phyloP scores from a whole-genome alignment of 2,797 vertebrate genomes.

The Manis pentadactyla region DNA sequence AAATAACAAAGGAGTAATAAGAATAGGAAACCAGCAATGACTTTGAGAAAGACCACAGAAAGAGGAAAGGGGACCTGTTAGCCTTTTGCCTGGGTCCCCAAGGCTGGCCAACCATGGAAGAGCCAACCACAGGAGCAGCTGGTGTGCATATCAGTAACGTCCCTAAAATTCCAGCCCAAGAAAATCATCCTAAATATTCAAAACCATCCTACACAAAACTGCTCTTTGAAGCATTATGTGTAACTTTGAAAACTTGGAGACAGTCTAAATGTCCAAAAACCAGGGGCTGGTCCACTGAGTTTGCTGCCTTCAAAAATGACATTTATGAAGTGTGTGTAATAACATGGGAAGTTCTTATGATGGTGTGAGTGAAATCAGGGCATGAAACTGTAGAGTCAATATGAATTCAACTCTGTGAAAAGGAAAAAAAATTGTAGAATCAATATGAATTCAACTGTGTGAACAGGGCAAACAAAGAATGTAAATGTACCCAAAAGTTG shows the following conservation, averaged over 20 bases:
- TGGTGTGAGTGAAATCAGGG: neutral
- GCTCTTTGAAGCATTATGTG: neutral
- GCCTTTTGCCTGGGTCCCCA: neutral
- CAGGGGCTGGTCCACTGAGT: neutral
- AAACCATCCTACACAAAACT: neutral
- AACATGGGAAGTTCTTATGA: slow-evolving; percentile 34
- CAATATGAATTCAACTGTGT: neutral
- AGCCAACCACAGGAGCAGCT: neutral
- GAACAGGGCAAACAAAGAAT: neutral
- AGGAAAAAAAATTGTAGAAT: neutral
- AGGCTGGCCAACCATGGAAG: accelerated
- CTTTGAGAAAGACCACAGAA: neutral
- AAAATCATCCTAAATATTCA: neutral
- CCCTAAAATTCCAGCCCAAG: neutral
- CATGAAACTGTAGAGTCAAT: neutral
- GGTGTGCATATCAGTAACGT: too few species aligned
- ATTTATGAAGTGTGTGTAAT: slow-evolving; percentile 29
- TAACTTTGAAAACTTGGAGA: neutral
- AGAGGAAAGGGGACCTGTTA: neutral
- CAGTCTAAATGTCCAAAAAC: neutral
- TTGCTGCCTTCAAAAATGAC: neutral
- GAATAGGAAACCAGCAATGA: neutral
- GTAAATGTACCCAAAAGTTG: neutral
- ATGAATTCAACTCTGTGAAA: neutral
- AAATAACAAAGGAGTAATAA: neutral